Evolutionary conservation across 92 coral and sea anemone species (phyloP), one percentile per base, ranked within the genome.

Genomic region (Scolanthus callimorphus): DNA sequence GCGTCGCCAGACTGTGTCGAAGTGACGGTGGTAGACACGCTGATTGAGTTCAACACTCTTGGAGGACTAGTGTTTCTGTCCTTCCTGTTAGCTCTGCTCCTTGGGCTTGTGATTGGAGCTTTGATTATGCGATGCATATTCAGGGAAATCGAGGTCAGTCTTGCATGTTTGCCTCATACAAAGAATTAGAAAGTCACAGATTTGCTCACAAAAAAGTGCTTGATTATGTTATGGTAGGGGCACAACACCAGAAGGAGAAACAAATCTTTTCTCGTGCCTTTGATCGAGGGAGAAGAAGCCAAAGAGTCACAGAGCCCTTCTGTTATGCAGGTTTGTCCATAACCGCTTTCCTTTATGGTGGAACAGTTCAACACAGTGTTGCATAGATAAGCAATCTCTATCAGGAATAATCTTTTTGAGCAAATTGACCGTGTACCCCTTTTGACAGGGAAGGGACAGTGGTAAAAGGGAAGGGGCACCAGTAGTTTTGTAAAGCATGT

Each of bases 1-100:
- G 92, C 79, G 86, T 77, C 70, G 55, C 67, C 77, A 15, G 65
- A 90, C 17, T 80, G 85, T 38, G 31, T 81, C 6, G 73, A 76
- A 41, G 79, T 91, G 27, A 82, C 90, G 13, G 95, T 91, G 29
- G 74, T 91, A 20, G 95, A 91, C 55, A 78, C 76, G 31, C 73
- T 83, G 0, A 77, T 78, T 11, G 65, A 71, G 76, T 76, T 78
- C 24, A 86, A 91, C 55, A 91, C 91, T 0, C 74, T 86, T 23
- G 95, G 95, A 28, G 97, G 96, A 55, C 88, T 78, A 50, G 96
- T 91, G 17, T 84, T 91, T 43, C 82, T 91, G 65, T 77, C 87
- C 8, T 91, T 91, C 49, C 61, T 91, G 26, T 67, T 80, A 1
- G 73, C 89, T 43, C 58, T 91, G 3, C 17, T 91, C 11, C 65